A percentile compares a stretch with the other conserved stretches of the same genome.
phyloP scores from a whole-genome alignment of 2,113 vertebrate species.

The Corythoichthys intestinalis region DNA sequence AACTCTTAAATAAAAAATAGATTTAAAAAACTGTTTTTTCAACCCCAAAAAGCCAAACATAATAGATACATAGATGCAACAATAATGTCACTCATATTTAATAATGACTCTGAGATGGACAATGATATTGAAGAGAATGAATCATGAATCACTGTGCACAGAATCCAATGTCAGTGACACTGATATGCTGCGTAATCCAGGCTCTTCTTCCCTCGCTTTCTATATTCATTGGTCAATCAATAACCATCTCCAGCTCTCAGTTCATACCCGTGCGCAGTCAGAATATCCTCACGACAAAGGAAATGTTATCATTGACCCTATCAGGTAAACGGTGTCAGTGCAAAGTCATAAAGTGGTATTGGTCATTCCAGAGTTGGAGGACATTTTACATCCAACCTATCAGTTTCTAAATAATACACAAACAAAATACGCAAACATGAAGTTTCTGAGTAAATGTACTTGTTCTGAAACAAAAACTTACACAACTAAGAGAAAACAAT shows the following conservation, averaged over 20 bases:
- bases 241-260: not conserved
- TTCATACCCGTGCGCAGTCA: not conserved
- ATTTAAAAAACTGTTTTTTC: not conserved
- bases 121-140: constrained; percentile 1
- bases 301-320: constrained; percentile 2
- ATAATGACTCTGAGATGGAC: constrained; percentile 12
- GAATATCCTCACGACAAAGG: not conserved
- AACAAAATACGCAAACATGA: too few relatives aligned
- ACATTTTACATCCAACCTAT: too few relatives aligned
- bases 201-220: not conserved
- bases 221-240: constrained; percentile 15
- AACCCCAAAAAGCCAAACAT: constrained; percentile 2
- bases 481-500: too few relatives aligned
- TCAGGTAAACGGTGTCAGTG: not conserved
- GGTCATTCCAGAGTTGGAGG: too few relatives aligned
- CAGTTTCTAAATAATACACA: too few relatives aligned
- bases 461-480: too few relatives aligned
- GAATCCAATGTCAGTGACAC: not conserved
- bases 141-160: constrained; percentile 4
- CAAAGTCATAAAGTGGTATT: not conserved
- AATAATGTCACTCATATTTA: constrained; percentile 10
- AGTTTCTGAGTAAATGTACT: too few relatives aligned
- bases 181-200: not conserved
- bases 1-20: not conserved
- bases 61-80: not conserved